Conservation (phyloP, 2,113 vertebrate species). For the Pyrgilauda ruficollis region DNA sequence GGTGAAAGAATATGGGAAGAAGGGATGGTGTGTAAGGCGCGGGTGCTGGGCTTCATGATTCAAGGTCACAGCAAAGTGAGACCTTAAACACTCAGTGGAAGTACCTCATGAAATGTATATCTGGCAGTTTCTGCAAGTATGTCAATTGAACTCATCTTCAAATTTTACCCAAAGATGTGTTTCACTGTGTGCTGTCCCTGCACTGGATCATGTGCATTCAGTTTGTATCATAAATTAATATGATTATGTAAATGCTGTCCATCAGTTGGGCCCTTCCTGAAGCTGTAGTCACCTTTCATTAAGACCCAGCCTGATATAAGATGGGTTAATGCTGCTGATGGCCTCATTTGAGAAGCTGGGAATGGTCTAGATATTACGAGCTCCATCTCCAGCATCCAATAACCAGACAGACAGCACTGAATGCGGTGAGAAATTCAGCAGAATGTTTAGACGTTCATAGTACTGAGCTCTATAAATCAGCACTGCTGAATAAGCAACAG, state of each 20-base stretch:
- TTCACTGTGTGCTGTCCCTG: neutral
- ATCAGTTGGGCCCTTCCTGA: neutral
- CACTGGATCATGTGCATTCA: neutral
- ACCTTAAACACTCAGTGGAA: neutral
- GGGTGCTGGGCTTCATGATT: neutral
- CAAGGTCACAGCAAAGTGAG: constrained; percentile 32
- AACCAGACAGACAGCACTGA: neutral
- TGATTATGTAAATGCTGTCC: constrained; percentile 51
- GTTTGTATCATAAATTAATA: constrained; percentile 6
- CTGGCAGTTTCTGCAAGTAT: neutral
- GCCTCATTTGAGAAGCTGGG: constrained; percentile 14
- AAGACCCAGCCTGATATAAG: neutral
- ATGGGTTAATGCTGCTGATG: constrained; percentile 3
- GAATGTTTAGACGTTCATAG: neutral
- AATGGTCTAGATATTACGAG: neutral
- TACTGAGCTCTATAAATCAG: constrained; percentile 35
- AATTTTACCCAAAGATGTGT: constrained; percentile 25
- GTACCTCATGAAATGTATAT: neutral
- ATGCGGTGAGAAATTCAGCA: neutral
- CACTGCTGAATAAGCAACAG: constrained; percentile 58
- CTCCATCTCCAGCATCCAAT: neutral
- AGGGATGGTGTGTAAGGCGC: neutral
- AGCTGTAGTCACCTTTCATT: constrained; percentile 34
- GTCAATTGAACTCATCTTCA: constrained; percentile 19
- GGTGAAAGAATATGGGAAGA: neutral